Evolutionary conservation across 2,888 invertebrate species (phyloP), one percentile per base, ranked within the genome.

Genomic region (Itoplectis maculator): DNA sequence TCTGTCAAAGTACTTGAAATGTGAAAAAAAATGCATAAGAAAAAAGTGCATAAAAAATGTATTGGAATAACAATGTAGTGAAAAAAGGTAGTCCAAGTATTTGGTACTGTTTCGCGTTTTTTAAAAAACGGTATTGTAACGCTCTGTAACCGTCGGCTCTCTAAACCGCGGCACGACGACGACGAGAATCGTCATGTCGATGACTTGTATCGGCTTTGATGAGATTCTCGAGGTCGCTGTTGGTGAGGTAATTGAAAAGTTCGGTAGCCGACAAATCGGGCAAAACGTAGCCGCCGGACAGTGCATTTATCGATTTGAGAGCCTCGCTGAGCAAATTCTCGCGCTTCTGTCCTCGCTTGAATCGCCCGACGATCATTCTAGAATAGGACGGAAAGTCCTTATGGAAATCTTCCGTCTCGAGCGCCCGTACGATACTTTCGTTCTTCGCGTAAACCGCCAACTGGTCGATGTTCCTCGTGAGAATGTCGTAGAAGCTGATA

Each of bases 211-310:
- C 59, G 40, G 29, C 59, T 47, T 49, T 72, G 6, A 59, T 47
- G 13, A 72, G 15, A 47, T 47, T 61, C 2, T 45, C 13, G 13
- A 72, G 47, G 13, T 72, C 72, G n/a, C 9, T 35, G 11, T 45
- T 45, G 9, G 29, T 47, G 18, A 72, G 20, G 13, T 69, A 23
- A 37, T 20, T 13, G 2, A 69, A 9, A 4, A 69, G 20, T 11
- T 20, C 8, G 13, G 54, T 15, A 11, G 51, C 35, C 0, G 37
- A 18, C 13, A 51, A 13, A 15, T 69, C 40, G 7, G 69, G 40
- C 13, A 69, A 40, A 9, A 8, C 6, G 20, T 37, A 56, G 1
- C 69, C n/a, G n/a, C n/a, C 40, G 18, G 40, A 54, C 11, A 69
- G 7, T 2, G 5, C 11, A 2, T 11, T 40, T 1, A 69, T 13